Conservation (phyloP, 1,140 invertebrate species). For the Oedothorax gibbosus region DNA sequence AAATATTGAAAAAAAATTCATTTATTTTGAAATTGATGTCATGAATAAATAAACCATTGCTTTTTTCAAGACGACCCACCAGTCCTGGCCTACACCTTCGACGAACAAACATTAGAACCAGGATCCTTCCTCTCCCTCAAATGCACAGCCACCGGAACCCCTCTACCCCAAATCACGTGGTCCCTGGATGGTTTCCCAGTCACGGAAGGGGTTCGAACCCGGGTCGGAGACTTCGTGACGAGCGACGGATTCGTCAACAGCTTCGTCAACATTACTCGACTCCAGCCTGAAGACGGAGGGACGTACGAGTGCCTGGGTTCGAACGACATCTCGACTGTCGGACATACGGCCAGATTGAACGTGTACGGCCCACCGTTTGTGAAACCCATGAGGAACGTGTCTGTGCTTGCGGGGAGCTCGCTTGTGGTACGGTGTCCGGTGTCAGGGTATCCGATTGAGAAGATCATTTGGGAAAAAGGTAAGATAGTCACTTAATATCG, state of each 20-base stretch:
- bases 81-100: conserved; percentile 64
- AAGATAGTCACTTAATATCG: background rate
- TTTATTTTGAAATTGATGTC: background rate
- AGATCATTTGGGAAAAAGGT: conserved; percentile 74
- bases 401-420: conserved; percentile 69
- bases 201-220: conserved; percentile 64
- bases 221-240: conserved; percentile 65
- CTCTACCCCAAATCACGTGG: conserved; percentile 75
- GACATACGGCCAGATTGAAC: conserved; percentile 81
- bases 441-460: conserved; percentile 65
- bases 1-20: background rate
- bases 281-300: conserved; percentile 69
- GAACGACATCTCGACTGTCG: conserved; percentile 80
- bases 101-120: conserved; percentile 77
- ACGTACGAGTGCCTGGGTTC: conserved; percentile 70
- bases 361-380: conserved; percentile 75
- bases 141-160: conserved; percentile 87
- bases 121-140: conserved; percentile 86
- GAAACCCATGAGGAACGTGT: conserved; percentile 68
- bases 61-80: conserved; percentile 65
- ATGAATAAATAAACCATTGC: background rate
- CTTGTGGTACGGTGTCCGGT: conserved; percentile 66
- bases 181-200: conserved; percentile 69
- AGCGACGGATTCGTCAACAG: conserved; percentile 66
- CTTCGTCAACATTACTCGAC: conserved; percentile 69